A percentile compares a stretch with the other conserved stretches of the same genome.
Evolutionary conservation across 2,797 vertebrate species (phyloP).

Genomic region (Anolis apletophallus): DNA sequence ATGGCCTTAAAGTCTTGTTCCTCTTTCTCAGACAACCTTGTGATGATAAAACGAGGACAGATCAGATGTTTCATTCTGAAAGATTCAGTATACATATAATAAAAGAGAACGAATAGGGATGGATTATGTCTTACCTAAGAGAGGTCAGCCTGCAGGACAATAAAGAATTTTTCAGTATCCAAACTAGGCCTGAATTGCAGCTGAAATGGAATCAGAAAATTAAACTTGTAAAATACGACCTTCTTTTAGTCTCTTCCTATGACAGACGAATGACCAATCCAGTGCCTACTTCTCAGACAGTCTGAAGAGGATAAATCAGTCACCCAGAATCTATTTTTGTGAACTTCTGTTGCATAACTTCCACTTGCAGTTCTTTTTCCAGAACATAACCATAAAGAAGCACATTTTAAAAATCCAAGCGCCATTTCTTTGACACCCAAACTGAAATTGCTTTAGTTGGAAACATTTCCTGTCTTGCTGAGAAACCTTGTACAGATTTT

Average conservation of each 20-base stretch:
- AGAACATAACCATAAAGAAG: background rate
- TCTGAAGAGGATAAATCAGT: background rate
- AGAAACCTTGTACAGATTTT: slow-evolving; percentile 30
- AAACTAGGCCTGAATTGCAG: background rate
- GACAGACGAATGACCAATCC: background rate
- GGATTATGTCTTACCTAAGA: background rate
- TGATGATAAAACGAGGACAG: too few species aligned
- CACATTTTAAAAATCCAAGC: background rate
- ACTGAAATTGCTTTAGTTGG: background rate
- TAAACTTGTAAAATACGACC: background rate
- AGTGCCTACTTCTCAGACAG: background rate
- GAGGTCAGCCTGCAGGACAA: too few species aligned
- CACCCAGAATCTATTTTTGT: background rate
- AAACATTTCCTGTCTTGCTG: slow-evolving; percentile 9
- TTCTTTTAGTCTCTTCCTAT: background rate
- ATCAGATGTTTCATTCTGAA: too few species aligned
- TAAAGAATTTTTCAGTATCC: background rate
- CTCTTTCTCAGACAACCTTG: too few species aligned
- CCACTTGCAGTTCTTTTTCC: background rate
- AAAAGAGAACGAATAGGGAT: background rate
- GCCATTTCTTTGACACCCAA: background rate
- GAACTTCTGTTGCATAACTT: background rate
- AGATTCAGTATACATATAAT: too few species aligned
- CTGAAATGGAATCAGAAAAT: background rate
- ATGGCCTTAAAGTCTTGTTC: too few species aligned